Evolutionary conservation across 64 coral and sea anemone genomes (phyloP).

Genomic region (Cladopsammia gracilis): DNA sequence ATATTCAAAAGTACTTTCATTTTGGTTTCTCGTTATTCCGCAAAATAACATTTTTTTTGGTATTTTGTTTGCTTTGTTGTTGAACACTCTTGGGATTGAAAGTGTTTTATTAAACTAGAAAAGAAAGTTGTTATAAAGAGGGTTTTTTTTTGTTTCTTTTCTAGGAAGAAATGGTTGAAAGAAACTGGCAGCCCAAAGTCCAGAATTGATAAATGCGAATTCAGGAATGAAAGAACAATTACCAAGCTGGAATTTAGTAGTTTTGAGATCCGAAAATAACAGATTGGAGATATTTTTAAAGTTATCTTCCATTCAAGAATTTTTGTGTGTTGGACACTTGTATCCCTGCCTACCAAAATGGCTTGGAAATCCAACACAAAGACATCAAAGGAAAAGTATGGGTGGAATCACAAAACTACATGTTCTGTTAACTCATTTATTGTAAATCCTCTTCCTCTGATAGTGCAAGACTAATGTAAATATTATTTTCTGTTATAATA

Average conservation of each 20-base stretch:
- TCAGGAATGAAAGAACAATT: constrained; percentile 78
- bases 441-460: too few relatives aligned
- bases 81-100: not conserved
- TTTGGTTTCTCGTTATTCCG: too few relatives aligned
- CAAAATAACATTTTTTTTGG: too few relatives aligned
- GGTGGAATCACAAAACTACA: not conserved
- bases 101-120: not conserved
- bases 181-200: constrained; percentile 79
- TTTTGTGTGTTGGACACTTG: too few relatives aligned
- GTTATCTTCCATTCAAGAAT: not conserved
- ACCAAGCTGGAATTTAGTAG: constrained; percentile 54
- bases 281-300: not conserved
- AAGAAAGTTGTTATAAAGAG: not conserved
- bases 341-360: too few relatives aligned
- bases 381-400: not conserved
- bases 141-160: not conserved
- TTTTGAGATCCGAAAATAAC: constrained; percentile 67
- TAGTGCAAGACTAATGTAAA: too few relatives aligned
- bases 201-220: constrained; percentile 84
- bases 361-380: too few relatives aligned
- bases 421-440: too few relatives aligned
- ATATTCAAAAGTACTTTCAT: too few relatives aligned
- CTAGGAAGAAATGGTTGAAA: constrained; percentile 89
- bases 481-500: too few relatives aligned
- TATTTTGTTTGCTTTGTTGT: too few relatives aligned